Base-by-base conservation (phyloP, 2,888 invertebrate genomes). In the Pristionchus japonicus region DNA sequence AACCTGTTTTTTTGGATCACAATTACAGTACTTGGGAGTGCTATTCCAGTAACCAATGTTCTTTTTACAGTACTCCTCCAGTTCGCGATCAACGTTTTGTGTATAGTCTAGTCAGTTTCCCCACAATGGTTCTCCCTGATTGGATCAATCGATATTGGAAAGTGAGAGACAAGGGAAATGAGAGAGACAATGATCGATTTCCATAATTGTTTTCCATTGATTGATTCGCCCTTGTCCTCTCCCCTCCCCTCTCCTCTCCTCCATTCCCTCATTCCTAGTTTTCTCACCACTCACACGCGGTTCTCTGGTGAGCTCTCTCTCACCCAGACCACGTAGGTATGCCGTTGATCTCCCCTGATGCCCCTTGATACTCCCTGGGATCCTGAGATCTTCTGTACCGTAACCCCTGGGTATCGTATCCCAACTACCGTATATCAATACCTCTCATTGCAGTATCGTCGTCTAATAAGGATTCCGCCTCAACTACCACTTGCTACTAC, bases 401-500 rank as follows among this genome's bases (percentile, higher is more conserved):
- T 37, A 11, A 15, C 70, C 17, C 70, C 31, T 34, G 3, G n/a
- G 23, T 23, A 31, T 31, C 13, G 23, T 64, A 17, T 27, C 23
- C 40, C 40, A 40, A n/a, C 43, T 40, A 31, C 31, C 17, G 1
- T 70, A 74, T 11, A 17, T 7, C 43, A 40, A 67, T 67, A 34
- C 40, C 3, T 40, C n/a, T 74, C 4, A 37, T 74, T 74, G 40
- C 40, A 74, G 74, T 74, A 74, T 40, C 37, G 40, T 74, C 40
- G 74, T 74, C 37, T 40, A n/a, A 74, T 74, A 74, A 74, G 74
- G 43, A 74, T 47, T 82, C 82, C 47, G 27, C 82, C 47, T 31
- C 82, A 82, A 82, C 82, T 34, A 27, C 47, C 82, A 49, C 47
- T 52, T 40, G 82, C 49, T 49, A 82, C 82, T 82, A 31, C 82